Percentiles rank a stretch among this genome's conserved stretches.
Evolutionary conservation across 2,888 invertebrate genomes (phyloP).

Genomic region (Nomada lathburiana): DNA sequence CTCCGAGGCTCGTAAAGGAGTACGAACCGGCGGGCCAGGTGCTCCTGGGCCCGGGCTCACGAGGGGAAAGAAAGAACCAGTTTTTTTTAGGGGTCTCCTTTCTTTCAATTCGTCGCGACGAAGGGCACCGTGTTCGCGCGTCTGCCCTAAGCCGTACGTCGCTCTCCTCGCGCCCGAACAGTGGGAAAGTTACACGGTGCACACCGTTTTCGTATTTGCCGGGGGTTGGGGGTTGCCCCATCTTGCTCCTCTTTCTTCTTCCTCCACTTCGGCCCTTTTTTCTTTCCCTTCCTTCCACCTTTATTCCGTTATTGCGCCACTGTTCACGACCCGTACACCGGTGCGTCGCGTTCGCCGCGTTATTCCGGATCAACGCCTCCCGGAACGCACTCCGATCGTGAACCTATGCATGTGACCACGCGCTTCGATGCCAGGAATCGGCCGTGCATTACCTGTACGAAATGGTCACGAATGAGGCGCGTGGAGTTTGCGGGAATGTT

Average conservation of each 20-base stretch:
- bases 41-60: slow-evolving; percentile 69
- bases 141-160: slow-evolving; percentile 55
- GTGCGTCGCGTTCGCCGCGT: neutral
- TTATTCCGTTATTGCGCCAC: neutral
- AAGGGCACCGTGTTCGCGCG: slow-evolving; percentile 67
- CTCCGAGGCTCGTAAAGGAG: slow-evolving; percentile 65
- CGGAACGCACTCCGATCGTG: slow-evolving; percentile 20
- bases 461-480: neutral
- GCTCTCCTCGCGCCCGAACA: slow-evolving; percentile 65
- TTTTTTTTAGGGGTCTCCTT: slow-evolving; percentile 73
- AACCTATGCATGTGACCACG: neutral
- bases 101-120: slow-evolving; percentile 75
- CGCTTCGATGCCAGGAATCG: neutral
- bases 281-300: neutral
- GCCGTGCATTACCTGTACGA: slow-evolving; percentile 8
- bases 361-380: slow-evolving; percentile 16
- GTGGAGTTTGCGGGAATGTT: neutral
- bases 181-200: slow-evolving; percentile 72
- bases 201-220: slow-evolving; percentile 62
- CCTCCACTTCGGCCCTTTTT: neutral
- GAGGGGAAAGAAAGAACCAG: slow-evolving; percentile 78
- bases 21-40: slow-evolving; percentile 78
- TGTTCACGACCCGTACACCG: neutral
- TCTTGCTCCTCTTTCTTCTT: slow-evolving; percentile 23
- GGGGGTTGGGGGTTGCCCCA: slow-evolving; percentile 49